Conservation (phyloP, 1,140 invertebrate genomes). For the Penaeus vannamei region DNA sequence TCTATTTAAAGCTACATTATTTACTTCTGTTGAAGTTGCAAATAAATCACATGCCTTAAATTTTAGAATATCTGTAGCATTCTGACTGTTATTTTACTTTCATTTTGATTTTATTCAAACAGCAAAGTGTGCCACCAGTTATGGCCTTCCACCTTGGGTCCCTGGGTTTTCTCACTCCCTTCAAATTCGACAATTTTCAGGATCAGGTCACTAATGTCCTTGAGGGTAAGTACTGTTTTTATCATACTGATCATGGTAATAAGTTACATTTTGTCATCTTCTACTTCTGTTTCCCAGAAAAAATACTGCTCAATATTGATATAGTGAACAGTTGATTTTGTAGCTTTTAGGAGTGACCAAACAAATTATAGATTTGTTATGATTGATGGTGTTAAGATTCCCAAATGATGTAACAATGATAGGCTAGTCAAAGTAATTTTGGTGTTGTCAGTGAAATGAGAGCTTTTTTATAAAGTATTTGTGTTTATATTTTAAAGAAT, state of each 20-base stretch:
- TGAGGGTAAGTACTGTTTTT: conserved; percentile 55
- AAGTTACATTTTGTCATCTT: too few relatives aligned
- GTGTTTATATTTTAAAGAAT: not conserved
- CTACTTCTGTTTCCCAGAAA: too few relatives aligned
- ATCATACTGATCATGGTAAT: too few relatives aligned
- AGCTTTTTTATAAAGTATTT: not conserved
- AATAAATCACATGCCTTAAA: not conserved
- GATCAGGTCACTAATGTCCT: conserved; percentile 80
- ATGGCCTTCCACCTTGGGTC: conserved; percentile 99
- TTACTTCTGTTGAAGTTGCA: not conserved
- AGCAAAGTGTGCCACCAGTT: conserved; percentile 96
- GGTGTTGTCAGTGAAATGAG: too few relatives aligned
- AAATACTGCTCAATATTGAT: too few relatives aligned
- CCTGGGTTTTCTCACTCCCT: conserved; percentile 94
- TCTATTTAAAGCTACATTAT: not conserved
- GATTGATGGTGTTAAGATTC: too few relatives aligned
- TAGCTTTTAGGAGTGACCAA: too few relatives aligned
- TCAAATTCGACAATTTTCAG: conserved; percentile 95
- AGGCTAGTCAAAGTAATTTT: too few relatives aligned
- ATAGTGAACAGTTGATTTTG: too few relatives aligned
- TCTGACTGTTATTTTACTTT: conserved; percentile 33
- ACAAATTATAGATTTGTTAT: too few relatives aligned
- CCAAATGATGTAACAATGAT: too few relatives aligned
- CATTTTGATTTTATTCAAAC: conserved; percentile 69
- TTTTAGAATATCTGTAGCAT: not conserved